Base-by-base conservation (phyloP, 2,797 vertebrate species). In the Bovichtus variegatus region DNA sequence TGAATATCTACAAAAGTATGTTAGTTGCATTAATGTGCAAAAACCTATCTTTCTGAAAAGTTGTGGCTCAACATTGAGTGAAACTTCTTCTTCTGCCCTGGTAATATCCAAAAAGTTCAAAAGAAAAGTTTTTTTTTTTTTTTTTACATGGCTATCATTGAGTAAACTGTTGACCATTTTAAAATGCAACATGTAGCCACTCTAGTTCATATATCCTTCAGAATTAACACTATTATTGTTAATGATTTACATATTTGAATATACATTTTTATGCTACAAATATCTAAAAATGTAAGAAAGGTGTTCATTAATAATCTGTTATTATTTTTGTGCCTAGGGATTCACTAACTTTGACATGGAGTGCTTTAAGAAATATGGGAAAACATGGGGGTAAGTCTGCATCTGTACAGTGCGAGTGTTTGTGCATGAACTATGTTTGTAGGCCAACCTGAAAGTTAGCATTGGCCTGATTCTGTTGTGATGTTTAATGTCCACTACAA, bases 341-440 rank as follows among this genome's bases (percentile, higher is more conserved):
- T 79, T 94, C 31, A 23, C 0, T 0, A n/a, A 6, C 4, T 95
- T 93, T 79, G 94, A 94, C 57, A 0, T 18, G 4, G 70, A 90
- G 0, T 94, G 92, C 77, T 85, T 73, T 61, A 82, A 86, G 50
- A 95, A 95, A 83, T 95, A 93, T 63, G 94, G 95, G 2, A 93
- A 88, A 74, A 81, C 71, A 9, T 96, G 95, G 95, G 95, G 95
- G 95, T 96, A 79, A 91, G 94, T 91, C 15, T 72, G n/a, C n/a
- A 11, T 40, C 57, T 36, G 13, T 27, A 23, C 3, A 18, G 5
- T 19, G 18, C 21, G 19, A 55, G 55, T 65, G 31, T 57, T 9
- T 21, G 2, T 53, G 38, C 12, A n/a, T n/a, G n/a, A n/a, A n/a
- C n/a, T n/a, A n/a, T n/a, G n/a, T n/a, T n/a, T n/a, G n/a, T n/a